A percentile compares a stretch with the other conserved stretches of the same genome.
These are phyloP conservation scores for Cantharis rufa DNA, from an alignment of 2,888 invertebrate species.

Conservation along the genomic window DNA sequence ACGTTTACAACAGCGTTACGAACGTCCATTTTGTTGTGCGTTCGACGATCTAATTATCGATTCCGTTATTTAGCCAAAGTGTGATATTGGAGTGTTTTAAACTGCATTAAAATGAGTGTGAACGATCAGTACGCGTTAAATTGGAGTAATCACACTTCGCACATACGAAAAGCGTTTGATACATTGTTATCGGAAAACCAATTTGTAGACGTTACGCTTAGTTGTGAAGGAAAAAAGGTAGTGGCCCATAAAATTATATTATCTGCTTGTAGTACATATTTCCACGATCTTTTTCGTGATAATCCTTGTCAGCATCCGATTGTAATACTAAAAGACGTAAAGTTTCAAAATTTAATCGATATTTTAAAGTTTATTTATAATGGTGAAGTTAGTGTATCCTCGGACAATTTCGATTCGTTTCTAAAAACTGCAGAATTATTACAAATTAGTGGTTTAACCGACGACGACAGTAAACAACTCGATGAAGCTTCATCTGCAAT, in stretches of 20 bases:
- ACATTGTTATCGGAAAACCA: constrained; percentile 69
- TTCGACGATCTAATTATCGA: background rate
- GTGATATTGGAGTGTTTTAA: background rate
- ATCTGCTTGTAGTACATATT: constrained; percentile 83
- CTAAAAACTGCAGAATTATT: constrained; percentile 67
- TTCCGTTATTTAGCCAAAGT: background rate
- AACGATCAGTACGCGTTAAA: constrained; percentile 76
- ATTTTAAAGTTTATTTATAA: constrained; percentile 71
- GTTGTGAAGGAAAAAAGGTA: constrained; percentile 82
- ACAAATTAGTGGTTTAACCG: constrained; percentile 64
- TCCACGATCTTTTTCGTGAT: constrained; percentile 60
- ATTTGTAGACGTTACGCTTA: constrained; percentile 83
- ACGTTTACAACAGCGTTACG: background rate
- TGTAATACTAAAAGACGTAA: constrained; percentile 69
- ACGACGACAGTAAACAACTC: constrained; percentile 7
- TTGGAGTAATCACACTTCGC: constrained; percentile 84
- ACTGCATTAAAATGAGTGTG: constrained; percentile 24
- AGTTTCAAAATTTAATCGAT: constrained; percentile 66
- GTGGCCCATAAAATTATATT: constrained; percentile 84
- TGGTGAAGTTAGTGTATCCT: constrained; percentile 70
- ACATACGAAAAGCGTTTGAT: constrained; percentile 81
- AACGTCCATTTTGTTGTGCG: background rate
- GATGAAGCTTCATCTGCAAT: background rate
- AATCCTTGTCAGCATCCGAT: constrained; percentile 73
- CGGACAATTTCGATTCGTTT: constrained; percentile 66